Conservation (phyloP, 2,888 invertebrate genomes). For the Noctuana brunneofusca region DNA sequence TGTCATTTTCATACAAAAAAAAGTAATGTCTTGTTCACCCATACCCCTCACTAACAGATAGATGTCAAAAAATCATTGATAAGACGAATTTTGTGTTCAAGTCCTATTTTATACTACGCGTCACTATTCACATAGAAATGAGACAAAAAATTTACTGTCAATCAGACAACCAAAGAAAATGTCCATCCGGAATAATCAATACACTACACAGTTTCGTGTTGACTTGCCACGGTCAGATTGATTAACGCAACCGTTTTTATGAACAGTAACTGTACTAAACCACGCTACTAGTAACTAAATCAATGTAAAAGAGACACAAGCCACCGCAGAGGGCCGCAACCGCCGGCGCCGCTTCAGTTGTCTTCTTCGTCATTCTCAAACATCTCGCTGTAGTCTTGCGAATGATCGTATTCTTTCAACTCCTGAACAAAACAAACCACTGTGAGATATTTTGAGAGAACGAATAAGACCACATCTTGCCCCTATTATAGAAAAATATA, state of each 20-base stretch:
- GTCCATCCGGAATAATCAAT: no score
- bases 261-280: neutral
- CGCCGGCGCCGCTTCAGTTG: slow-evolving; percentile 56
- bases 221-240: no score
- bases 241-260: no score
- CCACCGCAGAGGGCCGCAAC: neutral
- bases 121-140: no score
- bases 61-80: neutral
- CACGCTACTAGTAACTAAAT: neutral
- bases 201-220: no score
- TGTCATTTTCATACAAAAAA: no score
- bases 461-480: slow-evolving; percentile 67
- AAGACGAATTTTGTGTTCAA: no score
- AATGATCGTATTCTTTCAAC: slow-evolving; percentile 75
- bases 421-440: slow-evolving; percentile 67
- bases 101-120: no score
- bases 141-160: no score
- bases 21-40: no score
- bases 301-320: slow-evolving; percentile 2
- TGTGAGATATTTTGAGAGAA: slow-evolving; percentile 59
- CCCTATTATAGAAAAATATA: neutral
- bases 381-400: slow-evolving; percentile 76
- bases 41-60: neutral
- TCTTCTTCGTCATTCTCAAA: slow-evolving; percentile 81
- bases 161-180: no score